Base-by-base conservation (phyloP, 2,113 vertebrate genomes). In the Oryzias woworae region DNA sequence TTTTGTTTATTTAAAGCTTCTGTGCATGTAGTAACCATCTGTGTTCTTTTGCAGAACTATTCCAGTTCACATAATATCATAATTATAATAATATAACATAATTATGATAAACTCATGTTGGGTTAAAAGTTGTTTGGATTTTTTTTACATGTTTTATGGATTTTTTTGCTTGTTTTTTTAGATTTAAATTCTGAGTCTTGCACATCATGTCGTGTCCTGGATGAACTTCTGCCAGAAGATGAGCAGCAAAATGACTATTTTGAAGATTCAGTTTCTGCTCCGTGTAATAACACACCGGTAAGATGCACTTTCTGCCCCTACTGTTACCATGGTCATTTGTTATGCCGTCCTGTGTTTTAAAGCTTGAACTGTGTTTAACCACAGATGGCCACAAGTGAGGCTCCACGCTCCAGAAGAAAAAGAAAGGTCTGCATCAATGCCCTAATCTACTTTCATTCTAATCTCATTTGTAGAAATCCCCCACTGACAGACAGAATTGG, bases 351-450 rank as follows among this genome's bases (percentile, higher is more conserved):
- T 20, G 2, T 51, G 6, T 48, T 73, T 50, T 63, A 18, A 45
- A 41, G 15, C 22, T 31, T 15, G 12, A 49, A 22, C 36, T 69
- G 14, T 71, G 14, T 66, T 13, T 54, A 22, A 14, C 16, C 47
- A 41, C 62, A 82, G 75, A 7, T 36, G 13, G 17, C 13, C 52
- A 41, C 50, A 17, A 18, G 3, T 1, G 41, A 79, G 55, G 18
- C 66, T 62, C 53, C 54, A 45, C 53, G 13, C 46, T 47, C 56
- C 68, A 20, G 62, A 53, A 77, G 52, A 28, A 85, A 81, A 63
- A 86, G 77, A 70, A 84, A 88, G 88, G 86, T 89, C 53, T 84
- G 74, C 61, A 53, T 42, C 50, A 26, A 53, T 47, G 5, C 26
- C 47, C 23, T 51, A 43, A n/a, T 61, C 72, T 14, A 14, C 62